These are phyloP conservation scores for Drosophila nigricruria DNA, from an alignment of 2,888 invertebrate species.

Conservation along the genomic window DNA sequence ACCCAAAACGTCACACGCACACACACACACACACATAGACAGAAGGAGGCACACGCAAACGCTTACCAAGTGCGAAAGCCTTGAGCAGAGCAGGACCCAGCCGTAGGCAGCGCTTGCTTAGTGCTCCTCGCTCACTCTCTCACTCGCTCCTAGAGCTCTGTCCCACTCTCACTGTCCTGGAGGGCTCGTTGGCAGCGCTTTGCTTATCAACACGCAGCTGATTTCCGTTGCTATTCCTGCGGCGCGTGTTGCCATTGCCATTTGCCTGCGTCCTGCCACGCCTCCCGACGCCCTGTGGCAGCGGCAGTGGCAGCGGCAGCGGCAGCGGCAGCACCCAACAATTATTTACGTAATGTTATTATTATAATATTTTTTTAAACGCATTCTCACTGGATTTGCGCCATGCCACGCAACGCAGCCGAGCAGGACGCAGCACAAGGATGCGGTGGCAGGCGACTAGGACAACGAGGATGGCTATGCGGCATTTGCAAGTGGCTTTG, in stretches of 20 bases:
- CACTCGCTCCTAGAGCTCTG: not conserved
- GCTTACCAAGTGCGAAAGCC: slow-evolving; percentile 33
- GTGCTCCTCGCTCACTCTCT: not conserved
- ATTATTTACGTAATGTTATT: slow-evolving; percentile 83
- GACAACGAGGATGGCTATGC: slow-evolving; percentile 59
- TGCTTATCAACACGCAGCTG: slow-evolving; percentile 82
- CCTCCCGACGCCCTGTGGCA: slow-evolving; percentile 1
- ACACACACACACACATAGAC: slow-evolving; percentile 14
- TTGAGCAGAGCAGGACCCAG: slow-evolving; percentile 41
- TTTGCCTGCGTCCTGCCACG: slow-evolving; percentile 8
- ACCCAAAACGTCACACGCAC: slow-evolving; percentile 64
- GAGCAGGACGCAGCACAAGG: not conserved
- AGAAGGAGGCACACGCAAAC: not conserved
- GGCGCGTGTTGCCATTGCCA: slow-evolving; percentile 65
- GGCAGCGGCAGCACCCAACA: slow-evolving; percentile 70
- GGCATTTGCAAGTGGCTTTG: slow-evolving; percentile 80
- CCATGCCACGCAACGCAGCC: slow-evolving; percentile 20
- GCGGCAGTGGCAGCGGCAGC: slow-evolving; percentile 9
- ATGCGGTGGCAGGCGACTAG: slow-evolving; percentile 29
- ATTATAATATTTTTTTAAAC: slow-evolving; percentile 82
- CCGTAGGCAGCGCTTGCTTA: slow-evolving; percentile 43
- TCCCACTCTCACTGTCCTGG: not conserved
- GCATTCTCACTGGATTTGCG: slow-evolving; percentile 80
- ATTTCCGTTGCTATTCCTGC: slow-evolving; percentile 81
- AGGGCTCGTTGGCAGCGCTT: slow-evolving; percentile 50